Evolutionary conservation across 2,797 vertebrate species (phyloP).

Genomic region (Heliangelus exortis): DNA sequence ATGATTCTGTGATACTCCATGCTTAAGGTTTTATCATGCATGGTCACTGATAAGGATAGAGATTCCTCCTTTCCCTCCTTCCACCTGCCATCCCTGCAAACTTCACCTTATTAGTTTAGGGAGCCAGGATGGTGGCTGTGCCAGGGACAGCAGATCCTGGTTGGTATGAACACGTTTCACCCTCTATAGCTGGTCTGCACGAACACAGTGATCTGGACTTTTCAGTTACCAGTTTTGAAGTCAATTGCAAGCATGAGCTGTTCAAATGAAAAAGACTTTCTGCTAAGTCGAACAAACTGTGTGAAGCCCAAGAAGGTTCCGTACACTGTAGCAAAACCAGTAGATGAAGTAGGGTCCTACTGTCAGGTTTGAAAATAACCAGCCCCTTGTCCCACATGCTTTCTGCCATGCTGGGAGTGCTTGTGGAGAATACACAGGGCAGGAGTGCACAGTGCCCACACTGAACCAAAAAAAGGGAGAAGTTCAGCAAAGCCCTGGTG

Average conservation of each 20-base stretch:
- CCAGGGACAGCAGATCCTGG: fast-evolving
- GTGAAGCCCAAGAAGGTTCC: neutral
- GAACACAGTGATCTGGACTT: neutral
- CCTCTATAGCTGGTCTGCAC: neutral
- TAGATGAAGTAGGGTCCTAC: neutral
- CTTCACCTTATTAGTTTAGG: neutral
- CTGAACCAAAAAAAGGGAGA: neutral
- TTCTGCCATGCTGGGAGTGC: neutral
- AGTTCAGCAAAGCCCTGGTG: neutral
- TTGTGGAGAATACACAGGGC: neutral
- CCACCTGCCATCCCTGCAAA: neutral
- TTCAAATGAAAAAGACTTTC: neutral
- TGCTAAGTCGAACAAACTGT: neutral
- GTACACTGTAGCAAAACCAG: neutral
- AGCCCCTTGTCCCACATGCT: neutral
- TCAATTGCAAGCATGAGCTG: neutral
- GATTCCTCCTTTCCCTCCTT: neutral
- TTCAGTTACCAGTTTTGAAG: neutral
- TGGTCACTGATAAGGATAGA: neutral
- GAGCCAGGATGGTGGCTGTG: neutral
- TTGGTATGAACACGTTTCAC: neutral
- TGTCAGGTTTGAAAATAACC: neutral
- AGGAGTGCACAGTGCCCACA: neutral
- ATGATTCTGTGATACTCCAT: neutral
- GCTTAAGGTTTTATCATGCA: neutral